Evolutionary conservation across 2,888 invertebrate genomes (phyloP).

Genomic region (Argyresthia goedartella): DNA sequence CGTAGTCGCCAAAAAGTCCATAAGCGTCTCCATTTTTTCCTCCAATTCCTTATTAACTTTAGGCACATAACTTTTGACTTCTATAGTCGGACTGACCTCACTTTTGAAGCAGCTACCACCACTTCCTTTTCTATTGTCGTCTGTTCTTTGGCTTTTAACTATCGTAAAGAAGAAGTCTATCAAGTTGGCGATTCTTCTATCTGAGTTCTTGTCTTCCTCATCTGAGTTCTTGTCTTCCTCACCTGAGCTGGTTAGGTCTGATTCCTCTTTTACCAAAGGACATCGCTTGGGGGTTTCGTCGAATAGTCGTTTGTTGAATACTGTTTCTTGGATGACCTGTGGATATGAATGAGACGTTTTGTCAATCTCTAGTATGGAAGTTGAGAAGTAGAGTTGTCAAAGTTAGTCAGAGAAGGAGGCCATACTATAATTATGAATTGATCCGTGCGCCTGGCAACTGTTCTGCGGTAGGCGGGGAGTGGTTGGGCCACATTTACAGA

Average conservation of each 20-base stretch:
- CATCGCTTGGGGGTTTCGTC: slow-evolving; percentile 47
- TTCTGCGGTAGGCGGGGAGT: no score
- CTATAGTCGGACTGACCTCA: slow-evolving; percentile 45
- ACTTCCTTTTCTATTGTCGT: slow-evolving; percentile 52
- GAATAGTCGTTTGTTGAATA: slow-evolving; percentile 34
- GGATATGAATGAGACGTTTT: background rate
- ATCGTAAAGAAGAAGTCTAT: slow-evolving; percentile 66
- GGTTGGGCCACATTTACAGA: no score
- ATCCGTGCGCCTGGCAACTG: no score
- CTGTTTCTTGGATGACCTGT: slow-evolving; percentile 61
- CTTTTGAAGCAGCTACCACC: slow-evolving; percentile 55
- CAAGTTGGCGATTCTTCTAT: slow-evolving; percentile 54
- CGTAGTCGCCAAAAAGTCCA: slow-evolving; percentile 55
- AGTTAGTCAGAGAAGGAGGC: no score
- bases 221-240: slow-evolving; percentile 51
- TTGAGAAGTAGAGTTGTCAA: no score
- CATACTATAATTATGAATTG: no score
- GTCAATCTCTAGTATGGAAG: background rate
- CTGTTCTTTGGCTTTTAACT: slow-evolving; percentile 49
- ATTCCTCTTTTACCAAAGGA: slow-evolving; percentile 57
- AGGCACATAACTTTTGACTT: slow-evolving; percentile 28
- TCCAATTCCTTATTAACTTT: slow-evolving; percentile 53
- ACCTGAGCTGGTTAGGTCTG: slow-evolving; percentile 46
- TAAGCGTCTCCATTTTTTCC: slow-evolving; percentile 62
- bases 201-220: slow-evolving; percentile 48